Evolutionary conservation across 2,797 vertebrate genomes (phyloP).

Genomic region (Lithobates pipiens): DNA sequence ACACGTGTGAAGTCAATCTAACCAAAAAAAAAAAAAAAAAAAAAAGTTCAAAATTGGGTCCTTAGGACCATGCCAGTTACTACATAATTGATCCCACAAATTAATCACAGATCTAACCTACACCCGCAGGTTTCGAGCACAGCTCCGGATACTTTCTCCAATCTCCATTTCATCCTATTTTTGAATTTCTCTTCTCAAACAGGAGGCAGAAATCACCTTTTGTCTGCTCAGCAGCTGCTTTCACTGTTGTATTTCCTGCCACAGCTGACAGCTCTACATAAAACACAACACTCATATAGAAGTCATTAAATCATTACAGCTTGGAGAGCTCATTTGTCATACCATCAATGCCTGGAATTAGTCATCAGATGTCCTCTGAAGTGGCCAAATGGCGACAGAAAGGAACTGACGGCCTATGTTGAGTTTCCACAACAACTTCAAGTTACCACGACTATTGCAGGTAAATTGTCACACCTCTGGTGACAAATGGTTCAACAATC

Average conservation of each 20-base stretch:
- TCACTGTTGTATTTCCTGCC: background rate
- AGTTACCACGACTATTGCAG: background rate
- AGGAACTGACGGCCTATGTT: background rate
- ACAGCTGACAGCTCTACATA: constrained; percentile 8
- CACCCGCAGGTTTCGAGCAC: too few species aligned
- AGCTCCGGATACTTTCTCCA: background rate
- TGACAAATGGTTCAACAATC: constrained; percentile 18
- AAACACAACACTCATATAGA: background rate
- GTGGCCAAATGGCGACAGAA: constrained; percentile 11
- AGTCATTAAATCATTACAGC: constrained; percentile 13
- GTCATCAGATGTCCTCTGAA: constrained; percentile 9
- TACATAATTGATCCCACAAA: too few species aligned
- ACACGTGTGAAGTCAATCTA: too few species aligned
- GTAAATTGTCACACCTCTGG: constrained; percentile 19
- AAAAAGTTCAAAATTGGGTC: too few species aligned
- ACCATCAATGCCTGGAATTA: background rate
- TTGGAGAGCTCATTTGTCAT: background rate
- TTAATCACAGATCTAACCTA: too few species aligned
- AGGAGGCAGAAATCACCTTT: background rate
- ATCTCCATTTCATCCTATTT: background rate
- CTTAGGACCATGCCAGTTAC: too few species aligned
- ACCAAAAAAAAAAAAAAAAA: too few species aligned
- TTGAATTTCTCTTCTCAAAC: background rate
- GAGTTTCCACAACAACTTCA: background rate
- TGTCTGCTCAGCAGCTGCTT: background rate